Percentiles rank a stretch among this genome's conserved stretches.
Conservation (phyloP, 2,113 vertebrate genomes). For the Brachyistius frenatus region DNA sequence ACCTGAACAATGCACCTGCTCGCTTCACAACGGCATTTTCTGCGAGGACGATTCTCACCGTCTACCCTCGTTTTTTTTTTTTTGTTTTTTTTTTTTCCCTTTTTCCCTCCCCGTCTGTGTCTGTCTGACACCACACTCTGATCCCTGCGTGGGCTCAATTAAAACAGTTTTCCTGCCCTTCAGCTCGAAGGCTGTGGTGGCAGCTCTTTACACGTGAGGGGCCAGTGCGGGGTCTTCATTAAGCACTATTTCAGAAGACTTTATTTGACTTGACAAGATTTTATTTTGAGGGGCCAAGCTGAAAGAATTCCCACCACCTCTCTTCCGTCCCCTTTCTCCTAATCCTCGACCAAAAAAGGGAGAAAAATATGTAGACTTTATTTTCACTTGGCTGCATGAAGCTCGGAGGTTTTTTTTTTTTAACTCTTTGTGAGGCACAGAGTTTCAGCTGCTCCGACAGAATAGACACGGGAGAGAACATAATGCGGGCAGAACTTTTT, state of each 20-base stretch:
- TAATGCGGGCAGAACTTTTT: neutral
- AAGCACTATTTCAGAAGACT: slow-evolving; percentile 69
- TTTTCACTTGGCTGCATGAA: slow-evolving; percentile 75
- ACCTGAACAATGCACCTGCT: slow-evolving; percentile 56
- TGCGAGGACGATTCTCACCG: neutral
- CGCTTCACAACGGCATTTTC: neutral
- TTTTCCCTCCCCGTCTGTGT: neutral
- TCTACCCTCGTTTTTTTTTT: neutral
- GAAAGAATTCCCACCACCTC: slow-evolving; percentile 57
- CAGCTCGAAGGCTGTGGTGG: slow-evolving; percentile 31
- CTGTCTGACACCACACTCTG: slow-evolving; percentile 29
- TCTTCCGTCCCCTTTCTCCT: slow-evolving; percentile 33
- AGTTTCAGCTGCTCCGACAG: slow-evolving; percentile 9
- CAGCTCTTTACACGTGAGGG: slow-evolving; percentile 49
- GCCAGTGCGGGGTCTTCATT: slow-evolving; percentile 74
- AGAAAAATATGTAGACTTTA: slow-evolving; percentile 76
- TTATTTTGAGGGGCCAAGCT: slow-evolving; percentile 74
- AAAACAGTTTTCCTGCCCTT: slow-evolving; percentile 68
- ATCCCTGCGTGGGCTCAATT: slow-evolving; percentile 76
- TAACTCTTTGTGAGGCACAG: slow-evolving; percentile 62
- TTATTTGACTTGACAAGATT: slow-evolving; percentile 83
- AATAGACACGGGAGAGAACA: neutral
- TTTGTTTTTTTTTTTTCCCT: neutral
- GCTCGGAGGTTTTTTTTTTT: slow-evolving; percentile 64
- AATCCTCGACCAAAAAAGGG: slow-evolving; percentile 81